A percentile compares a stretch with the other conserved stretches of the same genome.
phyloP scores from a whole-genome alignment of 2,888 invertebrate species.

The Seladonia tumulorum region DNA sequence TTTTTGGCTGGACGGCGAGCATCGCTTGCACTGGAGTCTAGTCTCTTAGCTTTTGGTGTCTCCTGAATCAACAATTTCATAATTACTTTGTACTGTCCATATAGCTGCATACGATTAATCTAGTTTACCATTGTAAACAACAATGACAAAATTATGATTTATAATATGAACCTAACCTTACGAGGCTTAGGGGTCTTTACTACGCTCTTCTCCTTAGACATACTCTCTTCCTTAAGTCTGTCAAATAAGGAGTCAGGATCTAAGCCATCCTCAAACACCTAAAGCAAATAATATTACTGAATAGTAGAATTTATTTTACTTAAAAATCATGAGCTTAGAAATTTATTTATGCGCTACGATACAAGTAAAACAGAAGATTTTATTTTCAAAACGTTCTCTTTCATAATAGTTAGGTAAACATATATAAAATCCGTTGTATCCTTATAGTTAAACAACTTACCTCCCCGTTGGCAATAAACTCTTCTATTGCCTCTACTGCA shows the following conservation, averaged over 20 bases:
- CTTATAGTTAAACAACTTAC: slow-evolving; percentile 82
- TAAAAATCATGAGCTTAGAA: slow-evolving; percentile 10
- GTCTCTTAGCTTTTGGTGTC: slow-evolving; percentile 81
- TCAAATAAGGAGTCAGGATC: slow-evolving; percentile 90
- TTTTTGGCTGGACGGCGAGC: slow-evolving; percentile 81
- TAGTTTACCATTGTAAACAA: background rate
- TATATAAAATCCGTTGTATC: background rate
- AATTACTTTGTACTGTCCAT: slow-evolving; percentile 9
- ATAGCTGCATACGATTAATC: background rate
- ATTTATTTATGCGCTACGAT: background rate
- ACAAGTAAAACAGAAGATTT: slow-evolving; percentile 19
- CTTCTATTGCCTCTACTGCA: slow-evolving; percentile 92
- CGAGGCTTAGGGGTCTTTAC: slow-evolving; percentile 83
- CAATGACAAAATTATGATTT: slow-evolving; percentile 21
- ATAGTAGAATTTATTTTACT: background rate
- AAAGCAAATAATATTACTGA: slow-evolving; percentile 41
- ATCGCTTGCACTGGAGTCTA: slow-evolving; percentile 77
- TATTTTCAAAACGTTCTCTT: slow-evolving; percentile 4
- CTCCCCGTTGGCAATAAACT: slow-evolving; percentile 90
- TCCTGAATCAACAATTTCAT: slow-evolving; percentile 72
- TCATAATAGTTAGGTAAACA: slow-evolving; percentile 8
- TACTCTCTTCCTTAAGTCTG: slow-evolving; percentile 87
- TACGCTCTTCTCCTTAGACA: slow-evolving; percentile 82
- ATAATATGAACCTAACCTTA: slow-evolving; percentile 78
- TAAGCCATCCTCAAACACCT: slow-evolving; percentile 86